Conservation (phyloP, 1,140 invertebrate genomes). For the Drosophila saltans region DNA sequence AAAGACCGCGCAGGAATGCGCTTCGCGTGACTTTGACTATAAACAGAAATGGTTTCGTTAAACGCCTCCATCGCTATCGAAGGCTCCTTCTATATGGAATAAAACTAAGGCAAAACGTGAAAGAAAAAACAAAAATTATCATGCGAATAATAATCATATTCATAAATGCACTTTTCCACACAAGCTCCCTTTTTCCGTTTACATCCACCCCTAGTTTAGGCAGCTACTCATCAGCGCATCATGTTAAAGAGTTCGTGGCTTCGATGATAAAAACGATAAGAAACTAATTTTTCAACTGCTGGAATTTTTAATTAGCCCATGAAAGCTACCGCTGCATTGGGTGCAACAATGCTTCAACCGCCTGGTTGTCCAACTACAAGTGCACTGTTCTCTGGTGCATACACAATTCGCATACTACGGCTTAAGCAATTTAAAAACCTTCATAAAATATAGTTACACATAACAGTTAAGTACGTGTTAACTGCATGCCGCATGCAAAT, state of each 20-base stretch:
- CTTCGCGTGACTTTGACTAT: constrained; percentile 73
- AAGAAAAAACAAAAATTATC: constrained; percentile 63
- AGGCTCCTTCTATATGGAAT: constrained; percentile 60
- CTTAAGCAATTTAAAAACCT: constrained; percentile 4
- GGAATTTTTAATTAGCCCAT: constrained; percentile 79
- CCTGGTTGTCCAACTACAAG: constrained; percentile 7
- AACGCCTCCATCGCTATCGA: constrained; percentile 74
- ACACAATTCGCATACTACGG: constrained; percentile 63
- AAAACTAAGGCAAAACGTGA: constrained; percentile 42
- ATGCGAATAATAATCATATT: constrained; percentile 74
- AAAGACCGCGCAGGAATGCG: constrained; percentile 46
- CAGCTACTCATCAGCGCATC: constrained; percentile 82
- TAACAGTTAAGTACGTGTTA: constrained; percentile 18
- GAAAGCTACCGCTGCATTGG: constrained; percentile 46
- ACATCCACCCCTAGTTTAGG: constrained; percentile 43
- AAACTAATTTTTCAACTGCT: constrained; percentile 81
- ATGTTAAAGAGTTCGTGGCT: constrained; percentile 74
- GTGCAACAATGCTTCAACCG: neutral
- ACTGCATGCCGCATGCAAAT: constrained; percentile 14
- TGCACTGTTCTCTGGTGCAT: constrained; percentile 43
- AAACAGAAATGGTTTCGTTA: constrained; percentile 78
- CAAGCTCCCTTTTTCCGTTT: constrained; percentile 15
- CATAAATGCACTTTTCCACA: constrained; percentile 70
- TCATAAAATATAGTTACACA: constrained; percentile 12
- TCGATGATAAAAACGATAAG: constrained; percentile 82